Conservation (phyloP, 92 coral and sea anemone species). For the Epizoanthus fatuus region DNA sequence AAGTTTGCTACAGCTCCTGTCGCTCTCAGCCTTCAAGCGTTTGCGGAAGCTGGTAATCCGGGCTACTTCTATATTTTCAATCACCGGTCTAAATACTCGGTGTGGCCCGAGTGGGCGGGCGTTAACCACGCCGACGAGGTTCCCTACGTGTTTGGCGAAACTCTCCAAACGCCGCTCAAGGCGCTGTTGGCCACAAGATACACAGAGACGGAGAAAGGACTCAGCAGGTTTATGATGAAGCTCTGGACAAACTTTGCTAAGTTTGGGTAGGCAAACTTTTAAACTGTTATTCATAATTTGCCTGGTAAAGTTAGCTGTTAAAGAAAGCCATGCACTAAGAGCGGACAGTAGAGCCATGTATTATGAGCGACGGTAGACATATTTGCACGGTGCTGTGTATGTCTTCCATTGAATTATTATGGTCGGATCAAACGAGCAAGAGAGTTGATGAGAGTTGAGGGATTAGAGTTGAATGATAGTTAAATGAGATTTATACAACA, state of each 20-base stretch:
- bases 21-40: constrained; percentile 28
- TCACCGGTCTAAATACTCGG: constrained; percentile 58
- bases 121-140: constrained; percentile 62
- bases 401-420: too few species aligned
- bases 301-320: not conserved
- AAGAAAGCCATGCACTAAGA: not conserved
- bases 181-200: constrained; percentile 26
- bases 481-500: too few species aligned
- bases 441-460: too few species aligned
- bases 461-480: too few species aligned
- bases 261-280: constrained; percentile 67
- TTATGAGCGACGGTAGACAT: not conserved
- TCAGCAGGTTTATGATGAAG: constrained; percentile 64
- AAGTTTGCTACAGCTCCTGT: constrained; percentile 47
- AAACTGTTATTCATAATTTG: not conserved
- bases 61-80: constrained; percentile 54
- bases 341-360: not conserved
- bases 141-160: constrained; percentile 54
- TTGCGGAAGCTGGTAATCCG: constrained; percentile 50
- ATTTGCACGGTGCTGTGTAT: too few species aligned
- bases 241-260: constrained; percentile 90
- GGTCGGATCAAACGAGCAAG: too few species aligned
- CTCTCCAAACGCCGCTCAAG: constrained; percentile 2
- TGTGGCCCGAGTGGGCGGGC: constrained; percentile 64
- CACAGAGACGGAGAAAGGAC: constrained; percentile 51